A percentile compares a stretch with the other conserved stretches of the same genome.
These are phyloP conservation scores for Pangasianodon hypophthalmus DNA, from an alignment of 2,113 vertebrate genomes.

Conservation along the genomic window DNA sequence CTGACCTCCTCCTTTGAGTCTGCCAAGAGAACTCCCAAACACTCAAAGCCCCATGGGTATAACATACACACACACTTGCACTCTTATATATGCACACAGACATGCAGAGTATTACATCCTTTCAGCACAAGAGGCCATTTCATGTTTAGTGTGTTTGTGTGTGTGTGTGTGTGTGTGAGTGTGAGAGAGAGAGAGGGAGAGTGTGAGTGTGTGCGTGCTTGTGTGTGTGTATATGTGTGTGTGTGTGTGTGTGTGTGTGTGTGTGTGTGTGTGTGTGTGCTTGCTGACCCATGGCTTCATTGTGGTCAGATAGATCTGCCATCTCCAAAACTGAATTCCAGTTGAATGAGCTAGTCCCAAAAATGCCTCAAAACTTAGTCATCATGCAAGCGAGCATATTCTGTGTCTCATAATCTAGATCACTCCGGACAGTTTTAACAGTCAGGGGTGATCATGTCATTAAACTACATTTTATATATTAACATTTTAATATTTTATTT, in stretches of 20 bases:
- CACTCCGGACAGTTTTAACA: background rate
- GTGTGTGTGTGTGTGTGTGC: slow-evolving; percentile 10
- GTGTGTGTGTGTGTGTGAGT: slow-evolving; percentile 16
- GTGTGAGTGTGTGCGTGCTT: slow-evolving; percentile 12
- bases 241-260: slow-evolving; percentile 14
- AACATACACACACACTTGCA: slow-evolving; percentile 34
- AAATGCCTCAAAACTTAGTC: slow-evolving; percentile 31
- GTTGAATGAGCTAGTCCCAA: slow-evolving; percentile 31
- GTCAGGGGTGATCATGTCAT: background rate
- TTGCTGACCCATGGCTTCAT: slow-evolving; percentile 34
- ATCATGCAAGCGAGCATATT: background rate
- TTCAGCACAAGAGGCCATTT: slow-evolving; percentile 38
- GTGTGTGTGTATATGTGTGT: slow-evolving; percentile 5
- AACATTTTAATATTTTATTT: background rate
- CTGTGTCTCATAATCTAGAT: background rate
- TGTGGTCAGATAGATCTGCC: slow-evolving; percentile 32
- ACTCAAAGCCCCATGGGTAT: slow-evolving; percentile 61
- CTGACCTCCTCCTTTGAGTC: slow-evolving; percentile 66
- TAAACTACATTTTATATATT: background rate
- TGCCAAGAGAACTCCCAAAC: slow-evolving; percentile 62
- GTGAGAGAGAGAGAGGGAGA: background rate
- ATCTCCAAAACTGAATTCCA: slow-evolving; percentile 44
- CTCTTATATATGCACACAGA: slow-evolving; percentile 1
- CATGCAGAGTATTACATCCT: slow-evolving; percentile 25
- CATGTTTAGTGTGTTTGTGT: slow-evolving; percentile 24